Percentiles rank a stretch among this genome's conserved stretches.
These are phyloP conservation scores for Gadopsis bispinosus DNA, from an alignment of 2,797 vertebrate genomes.

Conservation along the genomic window DNA sequence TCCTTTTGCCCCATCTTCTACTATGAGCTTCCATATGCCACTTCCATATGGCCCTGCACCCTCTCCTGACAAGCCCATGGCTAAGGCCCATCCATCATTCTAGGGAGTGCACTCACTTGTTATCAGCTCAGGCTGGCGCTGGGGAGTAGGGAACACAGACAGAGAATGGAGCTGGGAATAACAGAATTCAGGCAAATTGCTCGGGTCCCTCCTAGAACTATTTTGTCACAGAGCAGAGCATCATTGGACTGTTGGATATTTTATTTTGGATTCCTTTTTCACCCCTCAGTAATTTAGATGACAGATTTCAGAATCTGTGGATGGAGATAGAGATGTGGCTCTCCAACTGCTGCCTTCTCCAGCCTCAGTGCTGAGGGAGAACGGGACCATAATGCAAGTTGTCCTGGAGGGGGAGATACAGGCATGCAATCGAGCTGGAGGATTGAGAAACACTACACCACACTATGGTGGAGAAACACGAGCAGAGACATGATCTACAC, in stretches of 20 bases:
- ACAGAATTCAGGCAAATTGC: slow-evolving; percentile 74
- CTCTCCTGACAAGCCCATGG: slow-evolving; percentile 86
- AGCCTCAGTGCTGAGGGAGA: slow-evolving; percentile 57
- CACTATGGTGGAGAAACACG: slow-evolving; percentile 23
- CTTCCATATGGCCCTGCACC: slow-evolving; percentile 89
- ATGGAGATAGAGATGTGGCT: slow-evolving; percentile 49
- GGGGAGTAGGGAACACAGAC: slow-evolving; percentile 73
- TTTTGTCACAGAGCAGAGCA: slow-evolving; percentile 65
- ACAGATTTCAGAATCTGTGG: slow-evolving; percentile 55
- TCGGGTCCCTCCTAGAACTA: slow-evolving; percentile 54
- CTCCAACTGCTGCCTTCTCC: slow-evolving; percentile 44
- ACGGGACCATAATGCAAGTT: slow-evolving; percentile 77
- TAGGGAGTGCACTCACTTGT: slow-evolving; percentile 83
- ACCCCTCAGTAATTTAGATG: slow-evolving; percentile 52
- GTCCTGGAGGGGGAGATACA: slow-evolving; percentile 89
- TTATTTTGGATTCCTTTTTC: slow-evolving; percentile 44
- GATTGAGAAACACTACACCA: slow-evolving; percentile 55
- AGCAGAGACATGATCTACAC: slow-evolving; percentile 53
- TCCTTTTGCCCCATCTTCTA: slow-evolving; percentile 83
- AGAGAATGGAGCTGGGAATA: slow-evolving; percentile 66
- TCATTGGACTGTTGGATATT: slow-evolving; percentile 62
- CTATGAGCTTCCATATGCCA: slow-evolving; percentile 88
- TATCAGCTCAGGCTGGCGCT: slow-evolving; percentile 84
- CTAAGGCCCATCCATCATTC: slow-evolving; percentile 87
- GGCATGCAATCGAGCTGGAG: slow-evolving; percentile 79